Base-by-base conservation (phyloP, 2,113 vertebrate species). In the Clarias magur region DNA sequence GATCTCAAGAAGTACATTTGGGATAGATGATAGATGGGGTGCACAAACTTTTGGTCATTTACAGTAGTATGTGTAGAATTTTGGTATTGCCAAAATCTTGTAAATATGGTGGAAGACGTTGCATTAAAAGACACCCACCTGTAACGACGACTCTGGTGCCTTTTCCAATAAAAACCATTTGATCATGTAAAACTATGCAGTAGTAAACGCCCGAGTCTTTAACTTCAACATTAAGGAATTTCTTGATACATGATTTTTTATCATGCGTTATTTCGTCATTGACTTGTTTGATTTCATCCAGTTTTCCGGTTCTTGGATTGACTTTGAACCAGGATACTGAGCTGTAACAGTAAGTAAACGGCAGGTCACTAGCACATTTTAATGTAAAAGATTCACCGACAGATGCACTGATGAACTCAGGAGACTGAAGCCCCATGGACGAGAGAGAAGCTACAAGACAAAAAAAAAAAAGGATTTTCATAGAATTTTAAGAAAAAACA, bases 121-220 rank as follows among this genome's bases (percentile, higher is more conserved):
- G 60, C 2, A 53, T n/a, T 7, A 82, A 11, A 42, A 25, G 25
- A 27, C 34, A 83, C 80, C 75, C 19, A 89, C 90, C 89, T 59
- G 79, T 87, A 21, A 91, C 13, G 21, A 87, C 48, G 65, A 91
- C 85, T 56, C 73, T 83, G 80, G 27, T 88, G 9, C 90, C 87
- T 72, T 13, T 86, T 34, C 89, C 90, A 7, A 84, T 1, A 11
- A 63, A 6, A 59, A 53, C 0, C 0, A 84, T 53, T 34, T 3
- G 4, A 25, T 19, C 21, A 3, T 3, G 0, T 8, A 17, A 0
- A 27, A 11, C 0, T 30, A 19, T 11, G 23, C 89, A 91, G 38
- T 90, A 88, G 27, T 91, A 91, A 34, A 72, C n/a, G 15, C 88
- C 90, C 1, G 88, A 89, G 78, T 89, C 80, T 3, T 83, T 54